Base-by-base conservation (phyloP, 2,888 invertebrate species). In the Ceriagrion tenellum region DNA sequence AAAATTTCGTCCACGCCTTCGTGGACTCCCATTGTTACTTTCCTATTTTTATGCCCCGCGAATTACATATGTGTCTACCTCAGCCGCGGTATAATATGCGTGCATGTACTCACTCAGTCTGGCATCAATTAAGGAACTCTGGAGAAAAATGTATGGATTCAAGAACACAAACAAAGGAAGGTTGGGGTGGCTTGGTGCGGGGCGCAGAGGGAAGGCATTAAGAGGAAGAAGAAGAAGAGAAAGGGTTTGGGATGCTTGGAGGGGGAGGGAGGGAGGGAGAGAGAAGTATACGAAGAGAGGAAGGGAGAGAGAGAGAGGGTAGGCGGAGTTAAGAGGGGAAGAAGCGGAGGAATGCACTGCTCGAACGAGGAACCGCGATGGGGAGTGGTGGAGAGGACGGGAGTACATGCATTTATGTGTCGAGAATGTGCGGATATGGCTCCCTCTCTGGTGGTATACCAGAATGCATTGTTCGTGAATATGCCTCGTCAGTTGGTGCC, bases 381-480 rank as follows among this genome's bases (percentile, higher is more conserved):
- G n/a, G n/a, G n/a, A 55, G 55, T 23, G 63, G 91, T 6, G 47
- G 47, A 23, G 18, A 26, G 47, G 40, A 16, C 74, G 74, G 69
- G n/a, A 40, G 63, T 93, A 23, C 74, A 23, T 55, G 47, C n/a
- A 69, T 69, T 74, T 69, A 16, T 47, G 69, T 47, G 59, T 8
- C 0, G 47, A 69, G 69, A 47, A 74, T 74, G 55, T 16, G 93
- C 47, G 81, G 81, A 81, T 81, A 81, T 81, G 81, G 40, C 47
- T 59, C 59, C n/a, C 74, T 59, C 69, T 93, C 18, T 59, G 47
- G 47, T 93, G 69, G 93, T 74, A 93, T n/a, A 26, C 35, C 69
- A 93, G 69, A 63, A 93, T 59, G 59, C 23, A 89, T 89, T 89
- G 89, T 89, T 89, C 89, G 63, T 40, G 91, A 40, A 63, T 93